A percentile compares a stretch with the other conserved stretches of the same genome.
phyloP scores from a whole-genome alignment of 2,888 invertebrate genomes.

The Melinaea marsaeus region DNA sequence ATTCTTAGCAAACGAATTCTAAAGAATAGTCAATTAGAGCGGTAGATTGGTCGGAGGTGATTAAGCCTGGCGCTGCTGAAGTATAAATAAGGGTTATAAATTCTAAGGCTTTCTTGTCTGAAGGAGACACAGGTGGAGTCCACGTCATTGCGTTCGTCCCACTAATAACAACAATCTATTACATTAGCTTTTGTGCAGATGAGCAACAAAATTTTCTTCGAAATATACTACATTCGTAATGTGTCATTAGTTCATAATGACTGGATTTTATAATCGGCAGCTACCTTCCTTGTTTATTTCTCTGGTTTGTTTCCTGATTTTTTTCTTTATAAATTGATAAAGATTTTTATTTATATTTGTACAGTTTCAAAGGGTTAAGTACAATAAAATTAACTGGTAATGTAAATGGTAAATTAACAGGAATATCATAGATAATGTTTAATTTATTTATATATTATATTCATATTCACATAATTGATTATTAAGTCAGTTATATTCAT shows the following conservation, averaged over 20 bases:
- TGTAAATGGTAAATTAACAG: too few relatives aligned
- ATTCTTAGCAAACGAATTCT: conserved; percentile 27
- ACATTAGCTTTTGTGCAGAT: conserved; percentile 9
- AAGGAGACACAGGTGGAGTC: conserved; percentile 19
- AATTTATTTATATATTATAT: too few relatives aligned
- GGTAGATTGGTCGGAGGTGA: conserved; percentile 44
- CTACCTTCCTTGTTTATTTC: too few relatives aligned
- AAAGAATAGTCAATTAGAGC: conserved; percentile 48
- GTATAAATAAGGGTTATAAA: conserved; percentile 49
- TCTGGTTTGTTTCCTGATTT: too few relatives aligned
- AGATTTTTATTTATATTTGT: too few relatives aligned
- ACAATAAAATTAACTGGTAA: too few relatives aligned
- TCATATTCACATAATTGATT: too few relatives aligned
- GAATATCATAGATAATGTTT: too few relatives aligned
- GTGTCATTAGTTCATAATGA: not conserved
- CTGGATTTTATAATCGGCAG: not conserved
- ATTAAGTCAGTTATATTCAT: too few relatives aligned
- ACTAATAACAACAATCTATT: conserved; percentile 13
- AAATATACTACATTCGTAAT: not conserved
- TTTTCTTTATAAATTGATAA: too few relatives aligned
- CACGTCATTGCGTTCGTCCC: conserved; percentile 5
- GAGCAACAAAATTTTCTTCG: not conserved
- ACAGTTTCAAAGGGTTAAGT: too few relatives aligned
- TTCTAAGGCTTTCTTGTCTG: conserved; percentile 23
- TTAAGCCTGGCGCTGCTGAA: conserved; percentile 35